A percentile compares a stretch with the other conserved stretches of the same genome.
These are phyloP conservation scores for Rhabdomys dilectus DNA, from an alignment of 2,113 vertebrate species.

Conservation along the genomic window DNA sequence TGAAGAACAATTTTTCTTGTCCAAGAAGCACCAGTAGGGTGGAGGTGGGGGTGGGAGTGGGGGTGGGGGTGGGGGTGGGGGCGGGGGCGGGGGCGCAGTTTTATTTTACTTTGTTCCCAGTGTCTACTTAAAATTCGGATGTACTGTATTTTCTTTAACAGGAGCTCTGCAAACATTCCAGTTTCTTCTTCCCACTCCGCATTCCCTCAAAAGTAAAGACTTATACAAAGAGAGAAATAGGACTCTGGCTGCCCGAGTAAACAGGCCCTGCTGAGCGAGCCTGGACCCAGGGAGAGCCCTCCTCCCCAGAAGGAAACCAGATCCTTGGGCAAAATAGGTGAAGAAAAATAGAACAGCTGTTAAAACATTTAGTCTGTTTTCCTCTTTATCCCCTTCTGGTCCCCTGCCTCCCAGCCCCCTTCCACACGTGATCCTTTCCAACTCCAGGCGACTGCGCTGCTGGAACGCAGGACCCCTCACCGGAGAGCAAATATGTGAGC, in stretches of 20 bases:
- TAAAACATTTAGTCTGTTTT: constrained; percentile 90
- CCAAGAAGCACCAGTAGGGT: constrained; percentile 47
- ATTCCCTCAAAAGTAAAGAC: constrained; percentile 62
- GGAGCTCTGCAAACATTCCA: constrained; percentile 69
- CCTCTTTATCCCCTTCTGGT: constrained; percentile 62
- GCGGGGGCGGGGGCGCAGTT: not conserved
- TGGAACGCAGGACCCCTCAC: constrained; percentile 45
- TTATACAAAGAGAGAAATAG: constrained; percentile 78
- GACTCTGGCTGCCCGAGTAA: constrained; percentile 81
- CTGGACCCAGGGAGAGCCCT: constrained; percentile 83
- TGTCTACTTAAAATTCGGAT: constrained; percentile 66
- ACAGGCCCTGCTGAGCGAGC: constrained; percentile 84
- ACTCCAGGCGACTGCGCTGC: constrained; percentile 49
- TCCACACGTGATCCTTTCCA: constrained; percentile 65
- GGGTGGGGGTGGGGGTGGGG: not conserved
- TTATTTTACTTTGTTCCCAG: constrained; percentile 57
- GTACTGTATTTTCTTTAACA: constrained; percentile 77
- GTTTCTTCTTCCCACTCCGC: not conserved
- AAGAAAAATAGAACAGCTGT: constrained; percentile 93
- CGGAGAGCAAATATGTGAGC: not conserved
- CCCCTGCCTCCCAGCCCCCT: constrained; percentile 48
- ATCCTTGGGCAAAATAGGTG: constrained; percentile 88
- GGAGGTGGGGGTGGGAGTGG: constrained; percentile 2
- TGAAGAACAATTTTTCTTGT: constrained; percentile 67
- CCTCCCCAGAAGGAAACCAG: constrained; percentile 89